Conservation (phyloP, 2,888 invertebrate species). For the Drosophila villosipedis region DNA sequence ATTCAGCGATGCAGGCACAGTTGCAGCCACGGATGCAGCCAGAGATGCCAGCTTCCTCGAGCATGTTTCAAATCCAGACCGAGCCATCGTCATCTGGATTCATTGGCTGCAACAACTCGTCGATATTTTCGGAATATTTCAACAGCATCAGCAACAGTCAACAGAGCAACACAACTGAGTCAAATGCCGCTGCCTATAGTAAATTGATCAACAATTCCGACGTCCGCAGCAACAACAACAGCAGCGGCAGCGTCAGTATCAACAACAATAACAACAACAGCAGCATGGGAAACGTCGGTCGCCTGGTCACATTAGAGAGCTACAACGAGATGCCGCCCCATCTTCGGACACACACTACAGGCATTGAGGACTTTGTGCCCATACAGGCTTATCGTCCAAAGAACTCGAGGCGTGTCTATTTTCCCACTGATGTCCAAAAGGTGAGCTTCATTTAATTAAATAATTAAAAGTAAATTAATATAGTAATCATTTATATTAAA, state of each 20-base stretch:
- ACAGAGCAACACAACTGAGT: neutral
- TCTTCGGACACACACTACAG: slow-evolving; percentile 25
- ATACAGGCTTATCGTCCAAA: slow-evolving; percentile 65
- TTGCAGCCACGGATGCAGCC: neutral
- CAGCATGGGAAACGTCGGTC: neutral
- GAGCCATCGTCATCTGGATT: slow-evolving; percentile 3
- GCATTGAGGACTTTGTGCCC: slow-evolving; percentile 67
- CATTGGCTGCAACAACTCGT: neutral
- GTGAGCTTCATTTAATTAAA: neutral
- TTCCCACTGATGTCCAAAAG: neutral
- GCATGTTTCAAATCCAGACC: slow-evolving; percentile 4
- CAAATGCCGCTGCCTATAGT: slow-evolving; percentile 1
- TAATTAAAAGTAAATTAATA: neutral
- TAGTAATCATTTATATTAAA: no score
- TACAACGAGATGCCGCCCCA: neutral
- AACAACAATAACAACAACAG: neutral
- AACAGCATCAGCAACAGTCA: neutral
- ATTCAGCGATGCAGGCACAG: neutral
- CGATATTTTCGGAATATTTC: neutral
- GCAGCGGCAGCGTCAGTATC: neutral
- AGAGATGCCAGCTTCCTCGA: slow-evolving; percentile 15
- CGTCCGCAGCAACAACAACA: slow-evolving; percentile 9
- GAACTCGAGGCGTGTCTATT: slow-evolving; percentile 2
- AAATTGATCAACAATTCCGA: neutral
- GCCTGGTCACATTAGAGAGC: neutral